phyloP scores from a whole-genome alignment of 1,140 invertebrate genomes.

The Carcinoscorpius rotundicauda region DNA sequence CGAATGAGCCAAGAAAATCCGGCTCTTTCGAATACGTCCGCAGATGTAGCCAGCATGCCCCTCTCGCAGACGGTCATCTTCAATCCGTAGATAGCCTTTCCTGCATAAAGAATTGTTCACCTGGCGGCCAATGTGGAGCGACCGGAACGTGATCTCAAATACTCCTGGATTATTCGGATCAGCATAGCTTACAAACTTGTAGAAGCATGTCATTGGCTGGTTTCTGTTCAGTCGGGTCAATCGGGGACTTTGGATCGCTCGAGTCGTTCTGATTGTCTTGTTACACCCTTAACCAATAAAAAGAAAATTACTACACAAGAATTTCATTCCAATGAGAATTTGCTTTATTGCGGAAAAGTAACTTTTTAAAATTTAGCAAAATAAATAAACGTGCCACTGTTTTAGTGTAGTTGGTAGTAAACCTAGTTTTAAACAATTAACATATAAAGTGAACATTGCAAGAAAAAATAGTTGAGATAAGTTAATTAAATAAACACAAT shows the following conservation, averaged over 20 bases:
- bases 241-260: background rate
- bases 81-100: background rate
- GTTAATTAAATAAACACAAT: too few relatives aligned
- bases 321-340: too few relatives aligned
- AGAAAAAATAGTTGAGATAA: too few relatives aligned
- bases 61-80: background rate
- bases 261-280: conserved; percentile 3
- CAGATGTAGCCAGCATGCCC: background rate
- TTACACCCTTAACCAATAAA: conserved; percentile 2
- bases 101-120: background rate
- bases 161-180: background rate
- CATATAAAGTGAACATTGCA: too few relatives aligned
- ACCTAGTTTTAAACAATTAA: too few relatives aligned
- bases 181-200: conserved; percentile 2
- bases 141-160: background rate
- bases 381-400: too few relatives aligned
- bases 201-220: conserved; percentile 3
- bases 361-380: too few relatives aligned
- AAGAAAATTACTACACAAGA: background rate
- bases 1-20: background rate
- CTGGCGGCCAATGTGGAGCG: background rate
- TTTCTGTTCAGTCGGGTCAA: conserved; percentile 2
- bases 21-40: background rate
- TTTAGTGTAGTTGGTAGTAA: too few relatives aligned
- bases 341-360: too few relatives aligned